Percentiles rank a stretch among this genome's conserved stretches.
These are phyloP conservation scores for Dermolepida albohirtum DNA, from an alignment of 2,888 invertebrate genomes.

Conservation along the genomic window DNA sequence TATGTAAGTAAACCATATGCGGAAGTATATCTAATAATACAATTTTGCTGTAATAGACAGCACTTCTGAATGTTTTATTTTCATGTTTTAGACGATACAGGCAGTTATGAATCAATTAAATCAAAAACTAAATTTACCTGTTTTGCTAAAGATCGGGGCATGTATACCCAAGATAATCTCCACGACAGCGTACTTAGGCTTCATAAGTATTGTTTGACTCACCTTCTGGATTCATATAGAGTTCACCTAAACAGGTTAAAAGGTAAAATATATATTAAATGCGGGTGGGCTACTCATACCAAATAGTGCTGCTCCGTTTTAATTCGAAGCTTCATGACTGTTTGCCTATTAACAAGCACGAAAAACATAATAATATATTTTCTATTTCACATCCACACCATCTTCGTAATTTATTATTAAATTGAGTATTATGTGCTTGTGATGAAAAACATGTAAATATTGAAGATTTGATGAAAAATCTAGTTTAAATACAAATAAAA, in stretches of 20 bases:
- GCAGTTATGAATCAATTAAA: conserved; percentile 26
- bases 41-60: not conserved
- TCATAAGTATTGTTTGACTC: conserved; percentile 51
- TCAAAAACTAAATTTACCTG: conserved; percentile 6
- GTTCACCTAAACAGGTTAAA: conserved; percentile 53
- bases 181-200: conserved; percentile 42
- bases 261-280: conserved; percentile 45
- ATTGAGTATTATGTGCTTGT: too few relatives aligned
- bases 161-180: conserved; percentile 43
- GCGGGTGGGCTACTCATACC: too few relatives aligned
- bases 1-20: conserved; percentile 10
- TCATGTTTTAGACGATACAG: conserved; percentile 23
- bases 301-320: too few relatives aligned
- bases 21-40: not conserved
- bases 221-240: conserved; percentile 53
- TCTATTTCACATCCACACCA: too few relatives aligned
- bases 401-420: too few relatives aligned
- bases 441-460: too few relatives aligned
- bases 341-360: too few relatives aligned
- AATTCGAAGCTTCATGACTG: too few relatives aligned
- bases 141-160: conserved; percentile 27
- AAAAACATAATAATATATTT: too few relatives aligned
- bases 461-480: too few relatives aligned
- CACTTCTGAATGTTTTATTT: not conserved
- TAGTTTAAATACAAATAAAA: too few relatives aligned